These are phyloP conservation scores for Erithacus rubecula DNA, from an alignment of 2,797 vertebrate species.

Conservation along the genomic window DNA sequence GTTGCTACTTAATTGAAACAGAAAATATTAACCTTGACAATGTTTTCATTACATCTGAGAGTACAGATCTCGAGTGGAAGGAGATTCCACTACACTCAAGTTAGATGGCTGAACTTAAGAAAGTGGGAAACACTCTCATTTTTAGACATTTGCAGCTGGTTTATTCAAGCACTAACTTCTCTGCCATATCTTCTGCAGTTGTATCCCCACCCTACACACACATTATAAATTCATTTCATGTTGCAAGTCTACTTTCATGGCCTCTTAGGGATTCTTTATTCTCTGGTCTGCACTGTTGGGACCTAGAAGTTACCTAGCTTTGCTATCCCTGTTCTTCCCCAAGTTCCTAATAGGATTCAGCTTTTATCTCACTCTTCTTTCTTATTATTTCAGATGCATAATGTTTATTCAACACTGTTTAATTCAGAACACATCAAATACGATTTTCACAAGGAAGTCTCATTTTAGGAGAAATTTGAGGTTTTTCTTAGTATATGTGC, in stretches of 20 bases:
- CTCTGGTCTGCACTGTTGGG: background rate
- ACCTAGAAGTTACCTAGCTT: background rate
- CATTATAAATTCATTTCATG: background rate
- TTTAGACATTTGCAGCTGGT: background rate
- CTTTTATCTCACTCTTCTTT: background rate
- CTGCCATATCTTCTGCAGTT: background rate
- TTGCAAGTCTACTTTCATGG: background rate
- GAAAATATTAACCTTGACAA: background rate
- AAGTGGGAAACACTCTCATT: background rate
- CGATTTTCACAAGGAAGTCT: background rate
- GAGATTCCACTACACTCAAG: background rate
- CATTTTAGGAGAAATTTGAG: background rate
- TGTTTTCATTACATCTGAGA: background rate
- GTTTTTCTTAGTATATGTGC: background rate
- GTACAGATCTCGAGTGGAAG: background rate
- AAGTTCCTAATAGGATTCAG: background rate
- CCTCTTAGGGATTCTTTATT: background rate
- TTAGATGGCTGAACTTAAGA: background rate
- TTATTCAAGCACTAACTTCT: background rate
- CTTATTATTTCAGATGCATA: background rate
- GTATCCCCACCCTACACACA: rapidly evolving
- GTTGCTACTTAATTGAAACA: background rate
- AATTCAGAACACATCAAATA: background rate
- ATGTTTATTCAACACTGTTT: background rate
- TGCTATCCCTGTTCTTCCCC: background rate